Evolutionary conservation across 2,888 invertebrate genomes (phyloP).

Genomic region (Rhingia rostrata): DNA sequence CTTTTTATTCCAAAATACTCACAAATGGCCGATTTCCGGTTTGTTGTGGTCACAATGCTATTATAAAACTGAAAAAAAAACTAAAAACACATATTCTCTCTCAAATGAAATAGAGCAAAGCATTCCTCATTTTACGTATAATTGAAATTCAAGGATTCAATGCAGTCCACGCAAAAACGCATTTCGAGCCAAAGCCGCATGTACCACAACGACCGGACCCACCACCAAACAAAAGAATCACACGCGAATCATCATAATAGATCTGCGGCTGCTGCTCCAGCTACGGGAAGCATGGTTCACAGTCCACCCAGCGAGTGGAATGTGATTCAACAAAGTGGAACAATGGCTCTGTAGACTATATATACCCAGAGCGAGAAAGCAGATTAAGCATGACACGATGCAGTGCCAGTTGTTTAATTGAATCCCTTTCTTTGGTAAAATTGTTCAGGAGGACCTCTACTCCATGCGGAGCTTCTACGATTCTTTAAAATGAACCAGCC

Average conservation of each 20-base stretch:
- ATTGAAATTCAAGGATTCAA: constrained; percentile 66
- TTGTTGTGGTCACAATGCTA: constrained; percentile 35
- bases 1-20: constrained; percentile 34
- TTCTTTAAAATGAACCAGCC: constrained; percentile 52
- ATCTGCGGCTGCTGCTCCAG: constrained; percentile 47
- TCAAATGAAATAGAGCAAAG: constrained; percentile 34
- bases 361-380: constrained; percentile 21
- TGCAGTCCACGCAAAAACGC: constrained; percentile 26
- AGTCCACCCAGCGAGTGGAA: constrained; percentile 27
- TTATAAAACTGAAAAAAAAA: constrained; percentile 8
- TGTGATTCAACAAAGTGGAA: constrained; percentile 61
- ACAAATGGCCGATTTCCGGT: constrained; percentile 57
- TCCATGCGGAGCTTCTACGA: constrained; percentile 1
- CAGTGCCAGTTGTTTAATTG: constrained; percentile 72
- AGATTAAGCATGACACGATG: constrained; percentile 73
- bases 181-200: constrained; percentile 50
- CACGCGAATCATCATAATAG: constrained; percentile 62
- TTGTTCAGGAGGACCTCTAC: neutral
- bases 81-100: constrained; percentile 3
- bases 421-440: constrained; percentile 65
- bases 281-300: constrained; percentile 37
- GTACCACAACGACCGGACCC: constrained; percentile 40
- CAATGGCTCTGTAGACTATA: constrained; percentile 36
- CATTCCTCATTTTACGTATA: constrained; percentile 65
- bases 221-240: constrained; percentile 57